Base-by-base conservation (phyloP, 1,140 invertebrate genomes). In the Drepana arcuata region DNA sequence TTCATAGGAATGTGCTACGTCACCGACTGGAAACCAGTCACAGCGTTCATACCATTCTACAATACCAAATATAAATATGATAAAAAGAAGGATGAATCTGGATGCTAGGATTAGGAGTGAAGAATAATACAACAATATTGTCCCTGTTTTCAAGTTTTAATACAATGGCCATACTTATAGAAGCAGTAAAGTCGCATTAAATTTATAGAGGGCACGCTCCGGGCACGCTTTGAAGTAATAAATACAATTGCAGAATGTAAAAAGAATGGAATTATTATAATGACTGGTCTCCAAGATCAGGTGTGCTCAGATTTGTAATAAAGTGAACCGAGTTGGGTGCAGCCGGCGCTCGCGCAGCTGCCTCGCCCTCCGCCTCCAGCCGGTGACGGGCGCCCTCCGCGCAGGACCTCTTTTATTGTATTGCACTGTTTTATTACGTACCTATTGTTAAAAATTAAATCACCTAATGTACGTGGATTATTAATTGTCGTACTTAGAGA, bases 11-110 rank as follows among this genome's bases (percentile, higher is more conserved):
- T 88, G 3, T 49, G 89, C 7, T 94, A 91, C 59, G 79, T 91
- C 23, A 93, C 91, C 0, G 92, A 94, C 50, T 93, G 92, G 92
- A 90, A 88, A 70, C 41, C 85, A 1, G 59, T 93, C 13, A 72
- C 88, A 14, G 77, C 86, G 53, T 88, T 89, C 56, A 60, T 94
- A 14, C 92, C 92, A 9, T 91, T 86, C 62, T 93, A 93, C 61
- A 87, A 87, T 56, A 83, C 81, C 14, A 92, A 93, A 78, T 94
- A 89, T 60, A 92, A 93, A 79, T 94, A 89, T 60, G 63, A 81
- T 2, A 64, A 38, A 14, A 12, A 21, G 15, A 40, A 44, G 14
- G 35, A 53, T 32, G 1, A 31, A 3, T 10, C 10, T 6, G n/a
- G n/a, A 26, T n/a, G 10, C n/a, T 26, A 10, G 4, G n/a, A 26